Evolutionary conservation across 2,113 vertebrate species (phyloP).

Genomic region (Mesocricetus auratus): DNA sequence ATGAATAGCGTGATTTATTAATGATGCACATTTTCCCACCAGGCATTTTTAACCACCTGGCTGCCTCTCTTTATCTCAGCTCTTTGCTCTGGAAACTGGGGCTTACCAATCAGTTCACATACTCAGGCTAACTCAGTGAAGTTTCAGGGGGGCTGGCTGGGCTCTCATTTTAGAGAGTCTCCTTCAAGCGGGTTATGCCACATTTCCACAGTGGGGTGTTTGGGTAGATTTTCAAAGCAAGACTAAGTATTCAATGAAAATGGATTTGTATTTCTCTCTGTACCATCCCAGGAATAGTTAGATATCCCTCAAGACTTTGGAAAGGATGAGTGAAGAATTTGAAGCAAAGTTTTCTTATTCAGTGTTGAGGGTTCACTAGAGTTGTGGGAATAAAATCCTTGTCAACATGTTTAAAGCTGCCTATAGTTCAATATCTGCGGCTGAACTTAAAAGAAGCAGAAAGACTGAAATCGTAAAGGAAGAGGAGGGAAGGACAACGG

Average conservation of each 20-base stretch:
- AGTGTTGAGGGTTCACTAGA: background rate
- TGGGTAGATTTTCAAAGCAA: conserved; percentile 57
- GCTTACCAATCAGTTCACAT: conserved; percentile 68
- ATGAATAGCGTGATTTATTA: conserved; percentile 56
- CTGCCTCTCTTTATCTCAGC: conserved; percentile 58
- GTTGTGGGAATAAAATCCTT: background rate
- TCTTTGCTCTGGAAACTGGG: conserved; percentile 62
- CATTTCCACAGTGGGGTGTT: conserved; percentile 9
- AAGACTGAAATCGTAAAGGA: background rate
- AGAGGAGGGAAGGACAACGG: background rate
- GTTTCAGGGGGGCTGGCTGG: conserved; percentile 25
- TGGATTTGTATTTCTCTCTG: background rate
- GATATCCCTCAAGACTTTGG: background rate
- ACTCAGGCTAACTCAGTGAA: conserved; percentile 53
- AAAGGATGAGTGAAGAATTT: conserved; percentile 11
- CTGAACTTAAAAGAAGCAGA: background rate
- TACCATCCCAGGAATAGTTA: background rate
- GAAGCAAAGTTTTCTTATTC: background rate
- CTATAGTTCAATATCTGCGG: background rate
- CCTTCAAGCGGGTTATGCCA: background rate
- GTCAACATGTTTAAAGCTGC: background rate
- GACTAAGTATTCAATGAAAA: background rate
- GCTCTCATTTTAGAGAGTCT: background rate
- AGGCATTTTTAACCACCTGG: conserved; percentile 58
- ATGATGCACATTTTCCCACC: conserved; percentile 5